These are phyloP conservation scores for Rhynchopsitta pachyrhyncha DNA, from an alignment of 2,113 vertebrate species.

Conservation along the genomic window DNA sequence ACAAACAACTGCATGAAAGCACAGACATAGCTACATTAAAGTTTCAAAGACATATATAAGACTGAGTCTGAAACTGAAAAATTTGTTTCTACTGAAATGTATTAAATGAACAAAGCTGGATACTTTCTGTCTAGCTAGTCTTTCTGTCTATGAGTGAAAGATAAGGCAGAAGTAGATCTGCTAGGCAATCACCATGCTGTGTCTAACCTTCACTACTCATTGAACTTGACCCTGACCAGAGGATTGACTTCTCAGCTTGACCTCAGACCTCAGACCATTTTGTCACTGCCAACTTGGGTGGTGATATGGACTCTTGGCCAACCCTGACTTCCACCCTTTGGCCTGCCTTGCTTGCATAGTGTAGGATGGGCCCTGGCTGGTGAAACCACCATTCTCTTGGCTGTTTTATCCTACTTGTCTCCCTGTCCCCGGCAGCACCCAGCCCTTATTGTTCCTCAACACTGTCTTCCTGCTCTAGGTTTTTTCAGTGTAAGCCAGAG, in stretches of 20 bases:
- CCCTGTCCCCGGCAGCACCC: not conserved
- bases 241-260: not conserved
- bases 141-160: not conserved
- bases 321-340: not conserved
- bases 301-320: not conserved
- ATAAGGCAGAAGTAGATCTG: not conserved
- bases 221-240: not conserved
- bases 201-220: not conserved
- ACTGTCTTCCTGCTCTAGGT: not conserved
- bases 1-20: constrained; percentile 55
- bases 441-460: not conserved
- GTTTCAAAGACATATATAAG: not conserved
- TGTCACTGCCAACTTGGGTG: not conserved
- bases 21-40: not conserved
- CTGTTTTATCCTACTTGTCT: not conserved
- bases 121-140: not conserved
- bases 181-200: not conserved
- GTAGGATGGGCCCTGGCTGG: not conserved
- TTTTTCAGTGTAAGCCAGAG: not conserved
- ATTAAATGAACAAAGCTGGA: not conserved
- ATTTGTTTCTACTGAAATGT: not conserved
- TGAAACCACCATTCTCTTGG: not conserved
- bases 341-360: not conserved
- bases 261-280: not conserved
- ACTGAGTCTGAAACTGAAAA: not conserved